phyloP scores from a whole-genome alignment of 2,888 invertebrate genomes.

The Priocnemis perturbator region DNA sequence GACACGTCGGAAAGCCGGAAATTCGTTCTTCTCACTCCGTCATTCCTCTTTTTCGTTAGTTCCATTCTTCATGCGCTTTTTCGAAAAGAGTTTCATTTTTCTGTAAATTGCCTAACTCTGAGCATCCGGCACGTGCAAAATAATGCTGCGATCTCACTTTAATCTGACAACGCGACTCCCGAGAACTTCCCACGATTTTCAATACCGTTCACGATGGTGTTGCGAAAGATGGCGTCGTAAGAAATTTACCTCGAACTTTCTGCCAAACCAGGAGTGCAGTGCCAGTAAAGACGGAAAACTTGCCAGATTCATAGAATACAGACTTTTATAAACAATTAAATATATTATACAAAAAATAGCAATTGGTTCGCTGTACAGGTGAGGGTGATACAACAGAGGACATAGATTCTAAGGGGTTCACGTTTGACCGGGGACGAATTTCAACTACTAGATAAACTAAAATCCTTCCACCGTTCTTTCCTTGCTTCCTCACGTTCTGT shows the following conservation, averaged over 20 bases:
- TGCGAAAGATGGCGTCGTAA: too few relatives aligned
- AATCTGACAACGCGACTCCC: too few relatives aligned
- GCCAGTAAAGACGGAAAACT: too few relatives aligned
- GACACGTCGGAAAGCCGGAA: not conserved
- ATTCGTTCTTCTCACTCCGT: not conserved
- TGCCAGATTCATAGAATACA: not conserved
- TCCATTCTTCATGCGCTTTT: not conserved
- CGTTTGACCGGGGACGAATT: constrained; percentile 16
- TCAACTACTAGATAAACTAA: constrained; percentile 21
- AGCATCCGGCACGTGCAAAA: not conserved
- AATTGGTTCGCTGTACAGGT: constrained; percentile 34
- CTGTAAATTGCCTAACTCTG: not conserved
- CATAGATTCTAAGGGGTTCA: constrained; percentile 18
- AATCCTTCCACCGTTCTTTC: constrained; percentile 17
- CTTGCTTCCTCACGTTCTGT: not conserved
- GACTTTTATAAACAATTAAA: constrained; percentile 38
- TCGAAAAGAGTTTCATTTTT: not conserved
- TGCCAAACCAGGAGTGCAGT: constrained; percentile 12
- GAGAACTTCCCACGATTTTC: too few relatives aligned
- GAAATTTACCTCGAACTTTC: not conserved
- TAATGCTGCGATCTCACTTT: too few relatives aligned
- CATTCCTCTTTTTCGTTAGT: not conserved
- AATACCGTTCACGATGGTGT: too few relatives aligned
- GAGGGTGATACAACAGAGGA: constrained; percentile 37
- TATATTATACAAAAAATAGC: constrained; percentile 46